Conservation (phyloP, 2,113 vertebrate species). For the Gymnarchus niloticus region DNA sequence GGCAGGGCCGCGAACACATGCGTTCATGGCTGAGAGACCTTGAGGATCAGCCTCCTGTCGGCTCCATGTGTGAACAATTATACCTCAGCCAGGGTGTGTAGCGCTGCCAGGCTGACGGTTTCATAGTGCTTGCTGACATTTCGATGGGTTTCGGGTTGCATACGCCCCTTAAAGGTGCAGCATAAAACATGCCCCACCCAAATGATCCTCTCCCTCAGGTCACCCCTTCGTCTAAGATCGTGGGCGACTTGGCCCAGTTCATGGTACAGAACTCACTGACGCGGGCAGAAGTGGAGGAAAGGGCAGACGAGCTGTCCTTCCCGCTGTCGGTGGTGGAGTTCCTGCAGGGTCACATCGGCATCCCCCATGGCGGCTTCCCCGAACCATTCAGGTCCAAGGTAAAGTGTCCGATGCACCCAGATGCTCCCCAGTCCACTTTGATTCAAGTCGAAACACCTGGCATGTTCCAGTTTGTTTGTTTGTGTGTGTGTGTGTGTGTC, state of each 20-base stretch:
- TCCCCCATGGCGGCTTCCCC: conserved; percentile 85
- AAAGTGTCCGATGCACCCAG: neutral
- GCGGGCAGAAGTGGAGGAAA: conserved; percentile 72
- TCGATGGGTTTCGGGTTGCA: neutral
- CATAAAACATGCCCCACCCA: no score
- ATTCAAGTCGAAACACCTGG: neutral
- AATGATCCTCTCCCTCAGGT: conserved; percentile 55
- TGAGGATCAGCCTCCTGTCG: no score
- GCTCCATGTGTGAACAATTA: neutral
- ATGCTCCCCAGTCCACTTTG: neutral
- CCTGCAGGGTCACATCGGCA: conserved; percentile 83
- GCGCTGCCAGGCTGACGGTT: no score
- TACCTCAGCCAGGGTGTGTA: no score
- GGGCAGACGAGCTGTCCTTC: conserved; percentile 86
- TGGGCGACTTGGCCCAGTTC: conserved; percentile 93
- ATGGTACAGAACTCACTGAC: conserved; percentile 89
- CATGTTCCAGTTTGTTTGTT: no score
- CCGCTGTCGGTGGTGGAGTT: conserved; percentile 87
- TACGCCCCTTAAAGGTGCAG: neutral
- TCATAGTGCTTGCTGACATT: no score
- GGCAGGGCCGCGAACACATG: neutral
- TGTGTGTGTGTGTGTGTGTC: neutral
- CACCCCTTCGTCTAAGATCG: conserved; percentile 91
- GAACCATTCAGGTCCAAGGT: conserved; percentile 87
- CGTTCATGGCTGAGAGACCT: accelerated